Evolutionary conservation across 2,113 vertebrate genomes (phyloP).

Genomic region (Podarcis cretensis): DNA sequence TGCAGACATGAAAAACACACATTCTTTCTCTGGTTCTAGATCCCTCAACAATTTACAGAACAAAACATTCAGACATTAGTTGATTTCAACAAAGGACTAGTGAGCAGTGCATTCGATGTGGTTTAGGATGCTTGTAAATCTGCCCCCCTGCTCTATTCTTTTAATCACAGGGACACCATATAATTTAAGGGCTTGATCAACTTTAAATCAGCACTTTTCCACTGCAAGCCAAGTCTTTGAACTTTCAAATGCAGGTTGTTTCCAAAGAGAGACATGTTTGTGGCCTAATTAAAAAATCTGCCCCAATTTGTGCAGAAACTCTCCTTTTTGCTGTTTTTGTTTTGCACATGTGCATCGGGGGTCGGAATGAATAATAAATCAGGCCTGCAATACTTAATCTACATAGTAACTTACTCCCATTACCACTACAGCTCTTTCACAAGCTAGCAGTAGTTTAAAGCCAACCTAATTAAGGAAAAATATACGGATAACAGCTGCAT

Average conservation of each 20-base stretch:
- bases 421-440: not conserved
- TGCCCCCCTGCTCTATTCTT: not conserved
- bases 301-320: not conserved
- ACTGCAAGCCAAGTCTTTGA: constrained; percentile 60
- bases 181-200: constrained; percentile 35
- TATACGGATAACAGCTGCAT: not conserved
- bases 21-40: not conserved
- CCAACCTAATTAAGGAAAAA: constrained; percentile 15
- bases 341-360: not conserved
- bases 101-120: constrained; percentile 51
- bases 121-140: constrained; percentile 44
- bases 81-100: constrained; percentile 59
- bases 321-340: not conserved
- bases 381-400: not conserved
- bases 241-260: constrained; percentile 41
- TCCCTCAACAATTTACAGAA: not conserved
- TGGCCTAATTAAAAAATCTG: constrained; percentile 17
- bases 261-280: not conserved
- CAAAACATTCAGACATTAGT: not conserved
- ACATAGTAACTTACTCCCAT: not conserved
- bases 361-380: not conserved
- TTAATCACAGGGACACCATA: not conserved
- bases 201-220: constrained; percentile 51
- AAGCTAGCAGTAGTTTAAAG: not conserved
- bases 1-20: not conserved